phyloP scores from a whole-genome alignment of 2,113 vertebrate genomes.

The Ibidorhyncha struthersii region DNA sequence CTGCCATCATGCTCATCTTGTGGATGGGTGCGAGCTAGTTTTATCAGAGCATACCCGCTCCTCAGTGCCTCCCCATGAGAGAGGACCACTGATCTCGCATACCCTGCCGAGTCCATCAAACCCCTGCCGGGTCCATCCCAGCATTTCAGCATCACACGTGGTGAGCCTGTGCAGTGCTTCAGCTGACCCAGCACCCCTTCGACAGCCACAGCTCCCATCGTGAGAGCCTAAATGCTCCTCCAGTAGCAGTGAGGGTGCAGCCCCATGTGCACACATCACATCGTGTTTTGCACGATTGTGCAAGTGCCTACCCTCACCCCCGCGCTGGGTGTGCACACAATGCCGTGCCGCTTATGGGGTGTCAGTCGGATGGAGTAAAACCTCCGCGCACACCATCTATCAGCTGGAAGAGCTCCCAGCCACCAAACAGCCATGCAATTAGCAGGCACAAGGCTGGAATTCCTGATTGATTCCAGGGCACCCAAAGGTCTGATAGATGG shows the following conservation, averaged over 20 bases:
- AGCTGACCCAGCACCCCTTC: neutral
- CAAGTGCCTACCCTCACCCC: rapidly evolving
- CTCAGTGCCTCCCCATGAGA: neutral
- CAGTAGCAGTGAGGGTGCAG: neutral
- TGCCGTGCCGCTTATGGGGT: rapidly evolving
- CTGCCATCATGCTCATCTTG: neutral
- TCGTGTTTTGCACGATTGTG: neutral
- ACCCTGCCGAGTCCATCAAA: neutral
- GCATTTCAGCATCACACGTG: neutral
- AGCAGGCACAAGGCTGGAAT: neutral
- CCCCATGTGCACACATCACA: rapidly evolving
- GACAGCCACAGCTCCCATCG: neutral
- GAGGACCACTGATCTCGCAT: neutral
- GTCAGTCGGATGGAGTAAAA: neutral
- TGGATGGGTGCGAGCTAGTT: neutral
- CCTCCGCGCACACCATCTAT: neutral
- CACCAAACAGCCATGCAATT: neutral
- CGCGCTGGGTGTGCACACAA: rapidly evolving
- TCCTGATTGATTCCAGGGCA: conserved; percentile 27
- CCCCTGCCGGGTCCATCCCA: neutral
- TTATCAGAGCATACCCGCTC: neutral
- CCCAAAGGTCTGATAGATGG: neutral
- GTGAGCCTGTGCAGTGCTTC: neutral
- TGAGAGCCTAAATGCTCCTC: neutral
- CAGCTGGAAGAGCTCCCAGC: conserved; percentile 24